These are phyloP conservation scores for Acanthornis magna DNA, from an alignment of 2,797 vertebrate species.

Conservation along the genomic window DNA sequence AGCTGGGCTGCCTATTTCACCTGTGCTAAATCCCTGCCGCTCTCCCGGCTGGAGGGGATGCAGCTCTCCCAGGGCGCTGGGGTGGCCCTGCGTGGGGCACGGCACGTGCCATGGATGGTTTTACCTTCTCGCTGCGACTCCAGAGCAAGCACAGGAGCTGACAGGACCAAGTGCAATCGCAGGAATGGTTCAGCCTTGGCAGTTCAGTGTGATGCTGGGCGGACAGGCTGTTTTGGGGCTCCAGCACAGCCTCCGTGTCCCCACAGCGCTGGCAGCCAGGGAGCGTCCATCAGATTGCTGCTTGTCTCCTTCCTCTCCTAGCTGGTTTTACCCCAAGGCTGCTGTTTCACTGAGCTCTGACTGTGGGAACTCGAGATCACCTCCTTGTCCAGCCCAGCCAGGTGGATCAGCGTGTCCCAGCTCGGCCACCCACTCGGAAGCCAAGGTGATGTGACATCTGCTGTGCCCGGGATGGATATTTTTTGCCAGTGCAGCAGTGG, in stretches of 20 bases:
- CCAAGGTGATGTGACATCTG: fast-evolving
- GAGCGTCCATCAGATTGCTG: neutral
- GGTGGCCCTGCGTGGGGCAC: fast-evolving
- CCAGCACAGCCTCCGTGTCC: neutral
- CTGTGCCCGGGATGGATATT: neutral
- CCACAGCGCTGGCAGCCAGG: fast-evolving
- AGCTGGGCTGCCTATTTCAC: neutral
- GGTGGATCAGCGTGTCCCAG: neutral
- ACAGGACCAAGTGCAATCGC: neutral
- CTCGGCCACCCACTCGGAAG: neutral
- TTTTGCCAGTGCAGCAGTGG: neutral
- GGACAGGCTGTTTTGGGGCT: neutral
- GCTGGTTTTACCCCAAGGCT: neutral
- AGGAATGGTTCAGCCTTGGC: fast-evolving
- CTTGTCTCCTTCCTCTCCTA: neutral
- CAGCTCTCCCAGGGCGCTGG: neutral
- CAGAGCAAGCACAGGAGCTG: neutral
- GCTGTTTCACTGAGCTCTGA: neutral
- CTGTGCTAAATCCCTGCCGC: neutral
- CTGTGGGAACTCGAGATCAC: fast-evolving
- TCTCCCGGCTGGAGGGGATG: neutral
- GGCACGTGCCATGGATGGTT: fast-evolving
- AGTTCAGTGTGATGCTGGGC: fast-evolving
- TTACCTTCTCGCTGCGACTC: neutral
- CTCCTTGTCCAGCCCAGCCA: neutral